Base-by-base conservation (phyloP, 2,888 invertebrate genomes). In the Lasioglossum leucozonium region DNA sequence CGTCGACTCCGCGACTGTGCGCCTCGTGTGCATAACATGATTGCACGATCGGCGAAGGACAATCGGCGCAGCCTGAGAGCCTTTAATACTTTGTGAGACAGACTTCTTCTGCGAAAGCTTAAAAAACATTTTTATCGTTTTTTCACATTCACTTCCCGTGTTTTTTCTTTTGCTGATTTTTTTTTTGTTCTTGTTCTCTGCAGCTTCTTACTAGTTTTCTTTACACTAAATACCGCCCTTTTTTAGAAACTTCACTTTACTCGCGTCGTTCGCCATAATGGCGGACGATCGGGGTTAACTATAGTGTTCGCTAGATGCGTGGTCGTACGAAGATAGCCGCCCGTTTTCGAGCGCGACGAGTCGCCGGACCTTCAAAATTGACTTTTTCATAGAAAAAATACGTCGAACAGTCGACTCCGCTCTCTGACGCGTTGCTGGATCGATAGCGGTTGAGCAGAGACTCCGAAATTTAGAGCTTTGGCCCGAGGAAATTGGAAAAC, bases 51-150 rank as follows among this genome's bases (percentile, higher is more conserved):
- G 79, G 77, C 77, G 76, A 51, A 69, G 67, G 78, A 85, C 74
- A 76, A 72, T 86, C 82, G 80, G 84, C 83, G 81, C 82, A 84
- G 85, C 76, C 83, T 85, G 80, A 77, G 81, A 82, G 89, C 72
- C 79, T 30, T 81, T 89, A 90, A 91, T 92, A 92, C 82, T 89
- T 91, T 81, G 65, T 34, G 76, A 84, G 76, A 87, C 83, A 86
- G 84, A 84, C 84, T 85, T 87, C 79, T 82, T 51, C 51, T 81
- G 87, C 82, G 89, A 87, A 84, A 88, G 91, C 87, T 90, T 87
- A 87, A 84, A 92, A 86, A 88, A 90, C 76, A 73, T 30, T 82
- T 82, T 87, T 72, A n/a, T 65, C 42, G 26, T 77, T 65, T 40
- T 22, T 34, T 65, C 42, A n/a, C n/a, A 16, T 58, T 62, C 62